Evolutionary conservation across 2,888 invertebrate species (phyloP), one percentile per base, ranked within the genome.

Genomic region (Molanna angustata): DNA sequence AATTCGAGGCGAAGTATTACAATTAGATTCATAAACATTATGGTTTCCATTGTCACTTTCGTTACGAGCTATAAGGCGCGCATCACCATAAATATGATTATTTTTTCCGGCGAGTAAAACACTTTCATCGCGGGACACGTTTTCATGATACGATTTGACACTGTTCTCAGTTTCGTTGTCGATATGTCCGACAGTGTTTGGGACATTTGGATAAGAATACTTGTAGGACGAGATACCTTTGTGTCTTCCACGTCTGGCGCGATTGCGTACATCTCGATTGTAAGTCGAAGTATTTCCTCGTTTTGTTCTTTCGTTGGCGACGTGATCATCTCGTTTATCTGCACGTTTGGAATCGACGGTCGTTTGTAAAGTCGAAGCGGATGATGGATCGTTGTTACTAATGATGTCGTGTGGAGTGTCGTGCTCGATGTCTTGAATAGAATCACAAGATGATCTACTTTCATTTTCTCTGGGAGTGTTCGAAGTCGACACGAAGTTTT

Each of bases 391-490:
- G 18, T 37, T 37, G 17, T 37, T 37, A 9, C 18, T 18, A 33
- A n/a, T 13, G 14, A 19, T 16, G 11, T 40, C 41, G 7, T n/a
- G 18, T 9, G 18, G 19, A 20, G 16, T 3, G 21, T 35, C 42
- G 17, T 43, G 13, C 17, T 49, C 49, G 20, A 49, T 49, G 14
- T 21, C 21, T 33, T 42, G 19, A 14, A 43, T 33, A 3, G 43
- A 17, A 16, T 35, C 42, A 19, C 42, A 42, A 16, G 49, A 49
- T 32, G 49, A 41, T 21, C 41, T 41, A 41, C 41, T 41, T 41
- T 21, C 41, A 14, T 20, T 14, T 41, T 21, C 41, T 19, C 21
- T 21, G 21, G 7, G n/a, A 17, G 17, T 20, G 11, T 17, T 14
- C 18, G 16, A 18, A 33, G 11, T 13, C 9, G 18, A 27, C 14